These are phyloP conservation scores for Hirtodrosophila duncani DNA, from an alignment of 2,888 invertebrate species.

Conservation along the genomic window DNA sequence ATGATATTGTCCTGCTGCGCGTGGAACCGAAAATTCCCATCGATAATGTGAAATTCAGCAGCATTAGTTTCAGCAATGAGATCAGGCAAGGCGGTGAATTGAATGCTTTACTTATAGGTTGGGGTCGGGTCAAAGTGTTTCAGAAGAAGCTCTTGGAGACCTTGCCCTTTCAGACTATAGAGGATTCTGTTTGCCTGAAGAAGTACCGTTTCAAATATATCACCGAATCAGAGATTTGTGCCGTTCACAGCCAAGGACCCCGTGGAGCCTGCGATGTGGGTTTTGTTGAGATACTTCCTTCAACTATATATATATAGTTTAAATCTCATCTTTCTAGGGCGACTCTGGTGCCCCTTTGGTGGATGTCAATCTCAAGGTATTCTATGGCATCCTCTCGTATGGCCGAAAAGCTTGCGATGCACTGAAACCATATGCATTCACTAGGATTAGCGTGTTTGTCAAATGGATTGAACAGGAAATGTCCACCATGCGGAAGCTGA, in stretches of 20 bases:
- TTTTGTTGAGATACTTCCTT: neutral
- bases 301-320: neutral
- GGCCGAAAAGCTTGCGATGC: constrained; percentile 50
- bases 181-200: constrained; percentile 49
- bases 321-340: constrained; percentile 50
- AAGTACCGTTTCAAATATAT: constrained; percentile 48
- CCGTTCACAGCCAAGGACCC: constrained; percentile 48
- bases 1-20: constrained; percentile 70
- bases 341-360: constrained; percentile 77
- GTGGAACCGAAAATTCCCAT: constrained; percentile 54
- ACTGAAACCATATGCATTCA: constrained; percentile 50
- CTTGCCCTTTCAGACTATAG: constrained; percentile 59
- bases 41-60: constrained; percentile 38
- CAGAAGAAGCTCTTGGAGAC: constrained; percentile 44
- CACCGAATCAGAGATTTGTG: constrained; percentile 69
- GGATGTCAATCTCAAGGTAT: constrained; percentile 32
- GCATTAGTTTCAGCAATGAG: constrained; percentile 28
- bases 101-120: constrained; percentile 59
- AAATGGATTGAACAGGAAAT: constrained; percentile 49
- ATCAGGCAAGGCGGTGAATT: neutral
- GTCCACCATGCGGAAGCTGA: constrained; percentile 6
- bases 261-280: constrained; percentile 75
- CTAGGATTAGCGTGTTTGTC: constrained; percentile 39
- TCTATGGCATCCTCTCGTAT: constrained; percentile 74
- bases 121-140: constrained; percentile 61